Evolutionary conservation across 2,888 invertebrate genomes (phyloP), one percentile per base, ranked within the genome.

Genomic region (Alsophila aescularia): DNA sequence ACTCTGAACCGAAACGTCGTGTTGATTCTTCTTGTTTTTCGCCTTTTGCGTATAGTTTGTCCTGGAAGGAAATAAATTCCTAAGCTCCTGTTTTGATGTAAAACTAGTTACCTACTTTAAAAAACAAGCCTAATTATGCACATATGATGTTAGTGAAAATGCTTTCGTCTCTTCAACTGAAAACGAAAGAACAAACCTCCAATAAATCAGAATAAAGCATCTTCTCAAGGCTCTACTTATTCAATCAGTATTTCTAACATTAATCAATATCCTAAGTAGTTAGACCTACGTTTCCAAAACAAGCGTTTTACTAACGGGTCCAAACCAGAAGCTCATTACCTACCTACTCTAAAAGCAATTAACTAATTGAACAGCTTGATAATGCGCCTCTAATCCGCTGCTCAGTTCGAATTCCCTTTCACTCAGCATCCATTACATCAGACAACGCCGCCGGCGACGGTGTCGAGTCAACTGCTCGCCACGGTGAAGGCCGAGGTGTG

Each of bases 351-450:
- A 29, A 52, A 40, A 39, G 39, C 34, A 12, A 37, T 47, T 42
- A 47, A 15, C 8, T 24, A 37, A 53, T 31, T 47, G 41, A 36
- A 41, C 24, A 52, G 41, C 52, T 35, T n/a, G n/a, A n/a, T n/a
- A 47, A 53, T 41, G 31, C 31, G 29, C 4, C 36, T 52, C 41
- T 60, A 53, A 60, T 60, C 53, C 37, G 35, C 32, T 49, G 15
- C 53, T 45, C 45, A 37, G 58, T 53, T 51, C 47, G 39, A 15
- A 34, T 24, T 45, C 43, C 60, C 43, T 16, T 55, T 62, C 57
- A 57, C 43, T 34, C 13, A 9, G 40, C 13, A 24, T 40, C 40
- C 16, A 35, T 36, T 53, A 36, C 36, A 39, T 48, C 42, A 43
- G 24, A 0, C 21, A 16, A 18, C 7, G 40, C 34, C 16, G 27